A percentile compares a stretch with the other conserved stretches of the same genome.
phyloP scores from a whole-genome alignment of 2,113 vertebrate genomes.

The Aegithalos caudatus region DNA sequence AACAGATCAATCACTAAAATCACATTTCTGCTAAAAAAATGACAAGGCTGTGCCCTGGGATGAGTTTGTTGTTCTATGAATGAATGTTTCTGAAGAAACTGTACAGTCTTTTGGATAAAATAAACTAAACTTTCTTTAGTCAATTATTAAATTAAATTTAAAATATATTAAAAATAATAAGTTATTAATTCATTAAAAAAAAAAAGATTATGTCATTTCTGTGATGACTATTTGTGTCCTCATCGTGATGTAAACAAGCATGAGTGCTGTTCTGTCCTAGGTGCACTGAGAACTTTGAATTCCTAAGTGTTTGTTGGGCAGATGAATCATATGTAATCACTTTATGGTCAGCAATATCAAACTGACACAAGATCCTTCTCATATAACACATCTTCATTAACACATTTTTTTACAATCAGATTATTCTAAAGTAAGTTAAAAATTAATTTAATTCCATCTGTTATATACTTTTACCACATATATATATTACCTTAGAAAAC shows the following conservation, averaged over 20 bases:
- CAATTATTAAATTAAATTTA: neutral
- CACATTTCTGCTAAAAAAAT: neutral
- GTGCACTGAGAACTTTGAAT: neutral
- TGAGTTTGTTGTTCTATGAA: neutral
- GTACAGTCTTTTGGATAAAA: neutral
- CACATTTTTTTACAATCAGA: neutral
- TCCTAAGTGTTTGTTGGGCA: neutral
- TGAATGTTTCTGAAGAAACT: neutral
- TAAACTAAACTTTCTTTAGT: neutral
- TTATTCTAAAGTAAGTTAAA: neutral
- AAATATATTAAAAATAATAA: neutral
- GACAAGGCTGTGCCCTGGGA: neutral
- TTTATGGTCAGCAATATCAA: neutral
- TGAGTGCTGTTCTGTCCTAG: neutral
- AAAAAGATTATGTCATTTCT: neutral
- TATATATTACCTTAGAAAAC: neutral
- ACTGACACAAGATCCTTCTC: neutral
- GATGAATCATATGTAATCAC: neutral
- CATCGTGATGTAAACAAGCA: neutral
- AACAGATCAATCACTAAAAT: neutral
- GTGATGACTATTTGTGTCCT: neutral
- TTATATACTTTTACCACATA: neutral
- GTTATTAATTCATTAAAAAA: rapidly evolving
- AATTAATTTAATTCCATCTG: rapidly evolving
- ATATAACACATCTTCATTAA: neutral